Evolutionary conservation across 2,888 invertebrate genomes (phyloP).

Genomic region (Callyntrura sp.): DNA sequence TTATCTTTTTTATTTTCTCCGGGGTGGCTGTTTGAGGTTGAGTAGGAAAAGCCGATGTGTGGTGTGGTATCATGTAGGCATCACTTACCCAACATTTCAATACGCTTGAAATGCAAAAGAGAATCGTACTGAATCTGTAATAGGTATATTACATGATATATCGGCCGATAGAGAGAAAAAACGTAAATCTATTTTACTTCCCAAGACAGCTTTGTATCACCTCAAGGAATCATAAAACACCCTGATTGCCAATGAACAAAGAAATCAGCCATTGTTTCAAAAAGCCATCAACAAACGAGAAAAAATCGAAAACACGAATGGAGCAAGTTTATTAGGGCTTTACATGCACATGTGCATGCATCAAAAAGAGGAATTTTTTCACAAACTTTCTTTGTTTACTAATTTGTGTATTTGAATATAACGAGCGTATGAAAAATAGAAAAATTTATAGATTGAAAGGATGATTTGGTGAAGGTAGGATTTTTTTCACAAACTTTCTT

Average conservation of each 20-base stretch:
- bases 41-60: conserved; percentile 36
- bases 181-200: conserved; percentile 37
- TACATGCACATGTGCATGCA: conserved; percentile 40
- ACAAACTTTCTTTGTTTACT: conserved; percentile 4
- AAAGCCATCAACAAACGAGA: neutral
- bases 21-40: conserved; percentile 52
- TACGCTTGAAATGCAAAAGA: conserved; percentile 37
- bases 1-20: conserved; percentile 39
- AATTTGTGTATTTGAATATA: conserved; percentile 15
- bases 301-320: conserved; percentile 61
- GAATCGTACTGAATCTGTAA: conserved; percentile 24
- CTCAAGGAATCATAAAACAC: conserved; percentile 76
- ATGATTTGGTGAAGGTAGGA: neutral
- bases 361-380: neutral
- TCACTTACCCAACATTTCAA: conserved; percentile 13
- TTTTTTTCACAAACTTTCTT: neutral
- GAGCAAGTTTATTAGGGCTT: conserved; percentile 52
- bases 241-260: conserved; percentile 53
- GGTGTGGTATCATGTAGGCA: conserved; percentile 11
- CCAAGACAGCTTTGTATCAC: conserved; percentile 56
- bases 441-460: neutral
- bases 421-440: neutral
- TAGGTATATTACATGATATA: conserved; percentile 40
- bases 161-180: conserved; percentile 1
- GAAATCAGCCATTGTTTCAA: conserved; percentile 45